Conservation (phyloP, 2,797 vertebrate species). For the Parambassis ranga region DNA sequence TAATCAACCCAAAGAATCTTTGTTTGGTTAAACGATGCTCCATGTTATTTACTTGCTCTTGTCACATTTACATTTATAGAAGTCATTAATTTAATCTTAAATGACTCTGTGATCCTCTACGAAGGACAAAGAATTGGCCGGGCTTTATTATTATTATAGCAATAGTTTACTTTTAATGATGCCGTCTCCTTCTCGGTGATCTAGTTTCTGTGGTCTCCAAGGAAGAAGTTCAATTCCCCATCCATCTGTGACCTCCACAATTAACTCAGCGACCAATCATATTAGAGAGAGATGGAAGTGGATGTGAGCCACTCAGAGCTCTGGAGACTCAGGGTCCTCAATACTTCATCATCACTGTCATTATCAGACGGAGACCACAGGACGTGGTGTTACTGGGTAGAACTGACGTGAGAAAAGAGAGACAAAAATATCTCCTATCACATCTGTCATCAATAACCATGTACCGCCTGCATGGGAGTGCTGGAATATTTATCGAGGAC, state of each 20-base stretch:
- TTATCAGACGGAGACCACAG: conserved; percentile 44
- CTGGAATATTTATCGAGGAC: neutral
- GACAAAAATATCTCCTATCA: neutral
- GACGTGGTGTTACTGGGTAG: conserved; percentile 33
- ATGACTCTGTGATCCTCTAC: neutral
- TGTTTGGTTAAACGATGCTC: neutral
- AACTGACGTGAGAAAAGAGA: neutral
- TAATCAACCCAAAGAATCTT: too few species aligned
- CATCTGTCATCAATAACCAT: neutral
- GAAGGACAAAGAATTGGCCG: conserved; percentile 28
- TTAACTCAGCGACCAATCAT: conserved; percentile 72
- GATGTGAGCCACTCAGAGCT: conserved; percentile 63
- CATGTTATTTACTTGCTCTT: neutral
- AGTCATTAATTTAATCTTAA: neutral
- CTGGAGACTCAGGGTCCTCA: conserved; percentile 70
- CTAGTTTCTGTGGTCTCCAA: conserved; percentile 69
- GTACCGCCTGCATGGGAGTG: neutral
- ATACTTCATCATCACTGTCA: conserved; percentile 64
- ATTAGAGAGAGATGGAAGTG: conserved; percentile 54
- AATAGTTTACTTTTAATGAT: conserved; percentile 58
- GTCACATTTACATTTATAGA: neutral
- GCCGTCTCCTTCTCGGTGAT: conserved; percentile 64
- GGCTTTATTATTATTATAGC: conserved; percentile 31
- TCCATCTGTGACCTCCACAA: conserved; percentile 67
- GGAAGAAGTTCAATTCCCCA: conserved; percentile 68